Evolutionary conservation across 2,888 invertebrate species (phyloP).

Genomic region (Itoplectis maculator): DNA sequence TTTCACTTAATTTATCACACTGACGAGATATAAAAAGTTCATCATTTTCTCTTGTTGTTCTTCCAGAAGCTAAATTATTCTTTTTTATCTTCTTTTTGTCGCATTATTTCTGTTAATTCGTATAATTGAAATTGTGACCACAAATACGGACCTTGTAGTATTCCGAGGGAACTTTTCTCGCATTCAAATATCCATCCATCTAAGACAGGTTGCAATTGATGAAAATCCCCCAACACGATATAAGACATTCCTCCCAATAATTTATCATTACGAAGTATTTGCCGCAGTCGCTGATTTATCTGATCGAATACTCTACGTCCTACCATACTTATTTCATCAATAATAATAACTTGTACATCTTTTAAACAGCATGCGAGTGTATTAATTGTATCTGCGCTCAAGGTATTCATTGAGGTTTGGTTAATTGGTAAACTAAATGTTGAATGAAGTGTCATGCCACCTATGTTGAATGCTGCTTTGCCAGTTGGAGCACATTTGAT

Average conservation of each 20-base stretch:
- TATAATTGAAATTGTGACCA: slow-evolving; percentile 23
- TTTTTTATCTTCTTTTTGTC: slow-evolving; percentile 45
- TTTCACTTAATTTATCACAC: slow-evolving; percentile 6
- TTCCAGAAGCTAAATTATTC: slow-evolving; percentile 48
- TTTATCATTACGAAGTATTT: slow-evolving; percentile 31
- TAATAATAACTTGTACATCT: slow-evolving; percentile 11
- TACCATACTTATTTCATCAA: slow-evolving; percentile 38
- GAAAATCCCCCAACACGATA: slow-evolving; percentile 55
- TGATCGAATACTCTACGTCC: slow-evolving; percentile 29
- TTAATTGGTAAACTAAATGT: slow-evolving; percentile 52
- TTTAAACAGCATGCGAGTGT: slow-evolving; percentile 17
- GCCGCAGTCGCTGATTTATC: slow-evolving; percentile 31
- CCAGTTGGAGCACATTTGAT: slow-evolving; percentile 26
- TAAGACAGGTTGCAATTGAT: slow-evolving; percentile 56
- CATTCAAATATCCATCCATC: slow-evolving; percentile 58
- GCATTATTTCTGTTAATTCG: slow-evolving; percentile 40
- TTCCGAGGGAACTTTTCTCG: slow-evolving; percentile 29
- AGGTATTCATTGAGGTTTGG: slow-evolving; percentile 35
- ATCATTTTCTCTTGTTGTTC: slow-evolving; percentile 25
- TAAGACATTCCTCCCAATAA: slow-evolving; percentile 49
- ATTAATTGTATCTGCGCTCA: slow-evolving; percentile 22
- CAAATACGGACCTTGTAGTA: slow-evolving; percentile 41
- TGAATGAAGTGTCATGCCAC: slow-evolving; percentile 55
- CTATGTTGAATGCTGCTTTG: slow-evolving; percentile 8
- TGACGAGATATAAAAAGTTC: slow-evolving; percentile 43